phyloP scores from a whole-genome alignment of 1,140 invertebrate species.

The Drosophila nigromelanica region DNA sequence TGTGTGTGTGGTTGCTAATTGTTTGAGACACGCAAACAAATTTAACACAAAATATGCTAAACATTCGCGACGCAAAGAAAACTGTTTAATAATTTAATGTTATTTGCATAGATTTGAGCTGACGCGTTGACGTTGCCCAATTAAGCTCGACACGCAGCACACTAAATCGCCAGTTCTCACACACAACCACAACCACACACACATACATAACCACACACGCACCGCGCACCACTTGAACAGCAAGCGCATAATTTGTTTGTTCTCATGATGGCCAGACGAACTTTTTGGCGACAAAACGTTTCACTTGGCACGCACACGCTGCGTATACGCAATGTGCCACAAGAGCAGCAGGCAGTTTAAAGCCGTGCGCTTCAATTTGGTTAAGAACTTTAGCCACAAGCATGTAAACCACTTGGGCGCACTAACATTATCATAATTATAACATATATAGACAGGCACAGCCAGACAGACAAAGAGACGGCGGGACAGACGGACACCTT shows the following conservation, averaged over 20 bases:
- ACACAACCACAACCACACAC: neutral
- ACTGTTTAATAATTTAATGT: conserved; percentile 78
- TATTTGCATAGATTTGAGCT: conserved; percentile 76
- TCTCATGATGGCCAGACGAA: conserved; percentile 40
- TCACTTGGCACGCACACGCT: conserved; percentile 28
- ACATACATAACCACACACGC: neutral
- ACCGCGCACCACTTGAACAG: conserved; percentile 15
- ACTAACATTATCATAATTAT: conserved; percentile 81
- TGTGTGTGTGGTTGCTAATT: conserved; percentile 58
- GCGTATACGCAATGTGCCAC: conserved; percentile 62
- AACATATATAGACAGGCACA: conserved; percentile 39
- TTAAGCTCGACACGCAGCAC: conserved; percentile 67
- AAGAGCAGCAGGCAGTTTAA: conserved; percentile 1
- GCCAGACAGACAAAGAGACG: neutral
- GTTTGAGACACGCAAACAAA: conserved; percentile 79
- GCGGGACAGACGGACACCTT: conserved; percentile 35
- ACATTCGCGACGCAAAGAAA: conserved; percentile 56
- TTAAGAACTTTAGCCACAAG: conserved; percentile 46
- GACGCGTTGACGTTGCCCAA: conserved; percentile 66
- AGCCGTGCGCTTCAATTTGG: conserved; percentile 22
- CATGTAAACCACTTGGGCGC: conserved; percentile 71
- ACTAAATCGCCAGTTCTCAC: conserved; percentile 20
- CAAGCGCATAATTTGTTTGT: conserved; percentile 54
- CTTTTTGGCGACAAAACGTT: conserved; percentile 57
- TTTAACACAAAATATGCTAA: conserved; percentile 79